Evolutionary conservation across 2,888 invertebrate species (phyloP).

Genomic region (Pegoplata infirma): DNA sequence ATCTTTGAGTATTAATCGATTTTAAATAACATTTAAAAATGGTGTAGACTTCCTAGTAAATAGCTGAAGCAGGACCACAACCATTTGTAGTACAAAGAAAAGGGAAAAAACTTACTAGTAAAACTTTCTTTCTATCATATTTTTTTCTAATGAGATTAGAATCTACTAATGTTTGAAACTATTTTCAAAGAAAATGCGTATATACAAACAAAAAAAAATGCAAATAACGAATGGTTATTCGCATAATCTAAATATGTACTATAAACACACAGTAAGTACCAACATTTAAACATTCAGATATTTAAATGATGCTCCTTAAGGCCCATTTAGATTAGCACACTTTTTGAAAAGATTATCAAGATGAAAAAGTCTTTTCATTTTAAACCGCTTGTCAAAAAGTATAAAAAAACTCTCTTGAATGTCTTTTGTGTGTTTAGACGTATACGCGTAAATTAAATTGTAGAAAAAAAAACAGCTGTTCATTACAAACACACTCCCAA

Average conservation of each 20-base stretch:
- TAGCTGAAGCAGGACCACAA: background rate
- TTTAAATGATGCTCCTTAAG: conserved; percentile 20
- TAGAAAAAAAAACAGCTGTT: too few species aligned
- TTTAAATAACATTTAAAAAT: too few species aligned
- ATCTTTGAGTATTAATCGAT: too few species aligned
- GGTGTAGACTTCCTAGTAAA: conserved; percentile 9
- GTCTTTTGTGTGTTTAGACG: too few species aligned
- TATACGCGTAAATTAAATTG: too few species aligned
- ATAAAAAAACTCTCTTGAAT: too few species aligned
- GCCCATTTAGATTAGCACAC: too few species aligned
- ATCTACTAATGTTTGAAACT: conserved; percentile 61
- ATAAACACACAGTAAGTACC: background rate
- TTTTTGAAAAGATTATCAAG: too few species aligned
- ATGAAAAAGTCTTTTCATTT: too few species aligned
- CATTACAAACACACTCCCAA: too few species aligned
- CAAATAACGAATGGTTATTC: conserved; percentile 22
- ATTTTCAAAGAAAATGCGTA: conserved; percentile 45
- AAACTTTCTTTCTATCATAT: conserved; percentile 43
- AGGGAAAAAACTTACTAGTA: conserved; percentile 10
- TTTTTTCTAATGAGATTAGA: conserved; percentile 54
- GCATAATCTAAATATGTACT: conserved; percentile 17
- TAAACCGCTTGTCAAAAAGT: too few species aligned
- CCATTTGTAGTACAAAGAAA: background rate
- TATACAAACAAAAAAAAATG: conserved; percentile 37
- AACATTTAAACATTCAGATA: background rate